Evolutionary conservation across 1,140 invertebrate genomes (phyloP).

Genomic region (Alviniconcha marisindica): DNA sequence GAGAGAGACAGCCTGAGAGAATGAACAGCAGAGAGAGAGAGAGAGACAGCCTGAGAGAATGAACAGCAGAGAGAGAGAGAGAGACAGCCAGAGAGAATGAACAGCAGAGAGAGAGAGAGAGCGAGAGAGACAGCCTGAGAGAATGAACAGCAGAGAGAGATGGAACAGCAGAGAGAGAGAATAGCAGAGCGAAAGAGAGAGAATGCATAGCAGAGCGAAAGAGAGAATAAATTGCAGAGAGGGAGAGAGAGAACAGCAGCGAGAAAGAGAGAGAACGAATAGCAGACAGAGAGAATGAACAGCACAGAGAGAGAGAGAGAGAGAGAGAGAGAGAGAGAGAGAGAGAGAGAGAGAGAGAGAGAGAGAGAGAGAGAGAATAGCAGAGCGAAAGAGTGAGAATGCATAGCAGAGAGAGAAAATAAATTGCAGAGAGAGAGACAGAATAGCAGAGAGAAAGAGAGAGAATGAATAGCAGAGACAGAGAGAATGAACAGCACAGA

Average conservation of each 20-base stretch:
- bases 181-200: conserved; percentile 4
- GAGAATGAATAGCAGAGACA: not conserved
- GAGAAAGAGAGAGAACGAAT: not conserved
- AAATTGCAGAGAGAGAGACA: not conserved
- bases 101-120: conserved; percentile 7
- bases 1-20: no score
- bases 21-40: no score
- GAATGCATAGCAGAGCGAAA: not conserved
- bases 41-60: no score
- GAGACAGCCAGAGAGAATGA: conserved; percentile 24
- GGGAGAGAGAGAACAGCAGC: not conserved
- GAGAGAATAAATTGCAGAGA: not conserved
- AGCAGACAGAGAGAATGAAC: not conserved
- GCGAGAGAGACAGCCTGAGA: not conserved
- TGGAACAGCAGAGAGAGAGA: not conserved
- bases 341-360: conserved; percentile 29
- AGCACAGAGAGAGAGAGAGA: conserved; percentile 11
- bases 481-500: no score
- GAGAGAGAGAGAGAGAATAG: conserved; percentile 26
- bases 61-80: conserved; percentile 26
- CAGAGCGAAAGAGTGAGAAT: not conserved
- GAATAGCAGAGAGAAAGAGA: not conserved
- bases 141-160: not conserved
- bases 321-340: conserved; percentile 13
- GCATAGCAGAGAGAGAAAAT: not conserved